Conservation (phyloP, 2,888 invertebrate genomes). For the Habrosyne pyritoides region DNA sequence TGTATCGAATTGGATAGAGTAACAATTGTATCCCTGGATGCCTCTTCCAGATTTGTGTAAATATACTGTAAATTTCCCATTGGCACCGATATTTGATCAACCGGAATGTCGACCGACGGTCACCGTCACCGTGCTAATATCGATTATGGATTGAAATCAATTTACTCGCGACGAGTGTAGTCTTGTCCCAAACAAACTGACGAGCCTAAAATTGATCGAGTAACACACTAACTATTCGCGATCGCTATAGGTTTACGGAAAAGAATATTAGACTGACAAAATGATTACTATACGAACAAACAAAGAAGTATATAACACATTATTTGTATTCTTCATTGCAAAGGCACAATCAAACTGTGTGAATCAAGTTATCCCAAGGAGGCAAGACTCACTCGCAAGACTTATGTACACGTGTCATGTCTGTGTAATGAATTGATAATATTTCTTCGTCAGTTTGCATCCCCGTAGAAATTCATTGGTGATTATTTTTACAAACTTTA, state of each 20-base stretch:
- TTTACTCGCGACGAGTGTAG: not conserved
- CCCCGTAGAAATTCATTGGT: not conserved
- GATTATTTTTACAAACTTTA: not conserved
- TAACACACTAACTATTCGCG: too few relatives aligned
- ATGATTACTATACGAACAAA: too few relatives aligned
- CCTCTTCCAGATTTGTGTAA: too few relatives aligned
- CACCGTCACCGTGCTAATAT: constrained; percentile 10
- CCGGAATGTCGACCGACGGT: not conserved
- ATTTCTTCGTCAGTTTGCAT: not conserved
- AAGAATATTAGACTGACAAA: too few relatives aligned
- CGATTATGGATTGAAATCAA: constrained; percentile 20
- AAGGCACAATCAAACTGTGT: not conserved
- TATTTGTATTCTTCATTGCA: too few relatives aligned
- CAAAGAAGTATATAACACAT: too few relatives aligned
- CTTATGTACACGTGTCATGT: not conserved
- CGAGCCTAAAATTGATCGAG: not conserved
- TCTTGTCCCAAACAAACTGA: not conserved
- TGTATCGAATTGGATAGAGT: not conserved
- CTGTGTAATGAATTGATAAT: not conserved
- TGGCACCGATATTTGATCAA: not conserved
- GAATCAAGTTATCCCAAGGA: not conserved
- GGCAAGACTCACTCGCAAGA: not conserved
- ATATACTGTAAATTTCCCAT: too few relatives aligned
- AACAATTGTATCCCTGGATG: too few relatives aligned
- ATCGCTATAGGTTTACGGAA: too few relatives aligned